Evolutionary conservation across 2,888 invertebrate genomes (phyloP).

Genomic region (Sycophila texana): DNA sequence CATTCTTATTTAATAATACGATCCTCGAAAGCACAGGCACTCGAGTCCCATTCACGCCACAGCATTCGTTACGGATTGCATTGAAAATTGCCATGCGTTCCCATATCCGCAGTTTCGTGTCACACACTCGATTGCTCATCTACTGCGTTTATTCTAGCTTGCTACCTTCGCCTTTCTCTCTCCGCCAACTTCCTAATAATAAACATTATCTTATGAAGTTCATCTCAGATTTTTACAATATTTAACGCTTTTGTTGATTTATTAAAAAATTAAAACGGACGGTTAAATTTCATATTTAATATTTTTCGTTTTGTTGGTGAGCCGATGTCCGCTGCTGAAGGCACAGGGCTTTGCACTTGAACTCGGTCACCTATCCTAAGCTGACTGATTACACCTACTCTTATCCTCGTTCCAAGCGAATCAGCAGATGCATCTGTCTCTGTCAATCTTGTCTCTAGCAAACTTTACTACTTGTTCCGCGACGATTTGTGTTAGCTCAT

Average conservation of each 20-base stretch:
- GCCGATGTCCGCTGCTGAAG: conserved; percentile 76
- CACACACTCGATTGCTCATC: conserved; percentile 31
- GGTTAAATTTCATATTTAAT: conserved; percentile 70
- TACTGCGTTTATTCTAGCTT: conserved; percentile 42
- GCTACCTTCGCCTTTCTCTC: conserved; percentile 49
- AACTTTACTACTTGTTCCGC: conserved; percentile 41
- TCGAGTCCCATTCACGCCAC: background rate
- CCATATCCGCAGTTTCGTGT: conserved; percentile 19
- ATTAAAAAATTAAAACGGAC: conserved; percentile 74
- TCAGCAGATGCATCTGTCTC: conserved; percentile 49
- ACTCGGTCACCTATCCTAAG: conserved; percentile 75
- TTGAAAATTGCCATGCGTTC: conserved; percentile 50
- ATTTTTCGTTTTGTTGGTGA: conserved; percentile 70
- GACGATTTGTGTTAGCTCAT: conserved; percentile 40
- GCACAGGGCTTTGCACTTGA: conserved; percentile 76
- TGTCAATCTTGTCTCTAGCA: conserved; percentile 21
- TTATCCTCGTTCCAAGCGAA: conserved; percentile 36
- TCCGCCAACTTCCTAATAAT: conserved; percentile 56
- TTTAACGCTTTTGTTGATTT: conserved; percentile 62
- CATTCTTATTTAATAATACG: conserved; percentile 35
- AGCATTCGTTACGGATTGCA: conserved; percentile 33
- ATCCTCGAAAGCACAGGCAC: conserved; percentile 31
- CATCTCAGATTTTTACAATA: conserved; percentile 66
- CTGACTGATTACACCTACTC: conserved; percentile 62
- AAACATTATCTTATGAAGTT: conserved; percentile 62